Base-by-base conservation (phyloP, 2,888 invertebrate species). In the Schrankia costaestrigalis region DNA sequence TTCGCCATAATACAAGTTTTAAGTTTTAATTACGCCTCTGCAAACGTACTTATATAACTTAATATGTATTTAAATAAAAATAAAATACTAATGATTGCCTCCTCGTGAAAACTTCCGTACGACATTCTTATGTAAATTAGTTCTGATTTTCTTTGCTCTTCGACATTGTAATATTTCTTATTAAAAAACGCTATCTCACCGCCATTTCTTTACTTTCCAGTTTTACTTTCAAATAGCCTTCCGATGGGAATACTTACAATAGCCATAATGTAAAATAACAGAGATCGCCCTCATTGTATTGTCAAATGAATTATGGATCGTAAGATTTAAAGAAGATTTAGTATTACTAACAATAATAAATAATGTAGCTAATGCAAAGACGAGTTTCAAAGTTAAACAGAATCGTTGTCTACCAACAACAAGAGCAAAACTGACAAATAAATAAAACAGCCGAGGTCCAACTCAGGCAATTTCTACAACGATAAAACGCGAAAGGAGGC, bases 1-100 rank as follows among this genome's bases (percentile, higher is more conserved):
- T 59, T 60, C 41, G 54, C 72, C 65, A 65, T 80, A 76, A 79
- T 76, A 77, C 65, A 76, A 81, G 70, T 78, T 83, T 78, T 75
- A 77, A 84, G 76, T 82, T 85, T 86, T 86, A 85, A 85, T 86
- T 84, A 83, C 81, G 66, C 61, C 55, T 68, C 63, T 61, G 63
- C 59, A 72, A 72, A 71, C 67, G 72, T 70, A 63, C 58, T 39
- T 43, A 56, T 47, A 46, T 58, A 59, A 64, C 24, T 41, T 47
- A 34, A 49, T 56, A 54, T 56, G 57, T 57, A 51, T 48, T n/a
- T n/a, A n/a, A n/a, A n/a, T n/a, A n/a, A n/a, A n/a, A n/a, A 53
- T 61, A 63, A 24, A 61, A 48, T 42, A 45, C 46, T 53, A 62
- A 65, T 63, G 56, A 63, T 56, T 43, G 37, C 34, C 38, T 25